Conservation (phyloP, 2,113 vertebrate species). For the Phoxinus phoxinus region DNA sequence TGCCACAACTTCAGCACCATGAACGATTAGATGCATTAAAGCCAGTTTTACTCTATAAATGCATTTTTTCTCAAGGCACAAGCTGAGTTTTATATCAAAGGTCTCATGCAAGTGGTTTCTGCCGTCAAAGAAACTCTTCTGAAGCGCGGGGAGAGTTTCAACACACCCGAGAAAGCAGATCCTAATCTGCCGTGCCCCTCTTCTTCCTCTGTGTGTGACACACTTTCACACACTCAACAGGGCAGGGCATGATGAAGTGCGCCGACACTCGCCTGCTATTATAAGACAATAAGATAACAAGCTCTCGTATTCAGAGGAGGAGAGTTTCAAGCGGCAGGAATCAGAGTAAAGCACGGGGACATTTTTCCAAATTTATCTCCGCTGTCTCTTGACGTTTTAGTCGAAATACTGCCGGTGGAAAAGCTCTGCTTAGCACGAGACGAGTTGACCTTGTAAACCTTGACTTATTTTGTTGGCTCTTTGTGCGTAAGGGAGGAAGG, state of each 20-base stretch:
- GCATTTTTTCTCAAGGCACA: no score
- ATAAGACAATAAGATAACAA: slow-evolving; percentile 40
- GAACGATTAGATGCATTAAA: neutral
- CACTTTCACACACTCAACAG: slow-evolving; percentile 39
- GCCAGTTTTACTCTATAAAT: neutral
- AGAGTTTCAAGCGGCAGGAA: slow-evolving; percentile 17
- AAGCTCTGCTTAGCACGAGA: slow-evolving; percentile 70
- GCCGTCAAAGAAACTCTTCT: neutral
- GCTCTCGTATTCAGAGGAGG: neutral
- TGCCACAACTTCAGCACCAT: neutral
- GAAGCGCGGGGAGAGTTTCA: neutral
- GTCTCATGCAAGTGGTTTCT: neutral
- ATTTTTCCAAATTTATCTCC: slow-evolving; percentile 65
- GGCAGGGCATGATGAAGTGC: slow-evolving; percentile 14
- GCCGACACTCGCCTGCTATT: neutral
- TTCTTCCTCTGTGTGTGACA: slow-evolving; percentile 5
- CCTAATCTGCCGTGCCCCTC: neutral
- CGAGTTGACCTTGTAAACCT: slow-evolving; percentile 80
- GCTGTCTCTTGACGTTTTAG: slow-evolving; percentile 68
- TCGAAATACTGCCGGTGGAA: slow-evolving; percentile 70
- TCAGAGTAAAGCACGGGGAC: slow-evolving; percentile 8
- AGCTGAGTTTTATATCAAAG: neutral
- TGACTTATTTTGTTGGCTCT: slow-evolving; percentile 77
- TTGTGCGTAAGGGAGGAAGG: slow-evolving; percentile 60
- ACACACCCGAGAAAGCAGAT: slow-evolving; percentile 25